Evolutionary conservation across 92 coral and sea anemone species (phyloP), one percentile per base, ranked within the genome.

Genomic region (Umimayanthus chanpuru): DNA sequence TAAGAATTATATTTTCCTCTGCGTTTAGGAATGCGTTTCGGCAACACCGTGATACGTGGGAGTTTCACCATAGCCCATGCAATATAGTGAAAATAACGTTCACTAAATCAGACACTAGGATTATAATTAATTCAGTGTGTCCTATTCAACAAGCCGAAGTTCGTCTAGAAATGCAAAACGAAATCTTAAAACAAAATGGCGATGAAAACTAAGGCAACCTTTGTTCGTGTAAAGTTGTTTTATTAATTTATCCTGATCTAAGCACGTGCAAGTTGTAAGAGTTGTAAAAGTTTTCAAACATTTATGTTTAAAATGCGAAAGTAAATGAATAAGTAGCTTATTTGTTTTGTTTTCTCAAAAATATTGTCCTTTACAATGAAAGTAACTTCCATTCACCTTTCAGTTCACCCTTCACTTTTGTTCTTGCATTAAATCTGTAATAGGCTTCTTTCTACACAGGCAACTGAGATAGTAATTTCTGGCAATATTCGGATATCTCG

Each of bases 11-110:
- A 29, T 30, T n/a, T 1, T 73, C 77, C 21, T 73, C 43, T 38
- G 77, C 77, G 68, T 61, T 61, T 73, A 73, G 77, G 47, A 73
- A 73, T 73, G 44, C 77, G 77, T 73, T 73, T 73, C 77, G 77
- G 68, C 68, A 61, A 61, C 68, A 61, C 68, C 68, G 68, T 61
- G 14, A 61, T 61, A 61, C 5, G 68, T 61, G 68, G 68, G 68
- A 61, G 68, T 61, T 61, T 61, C 68, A 23, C 68, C 68, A 73
- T 73, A 73, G 77, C 77, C 77, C 20, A 73, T 73, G 77, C 44
- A 73, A 29, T 73, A 73, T 73, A 29, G 77, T 28, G 41, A 73
- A 73, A 73, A 73, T 30, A 29, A 32, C 40, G 41, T 73, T 73
- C 21, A 73, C 77, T 30, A 73, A 73, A 73, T 73, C 77, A 73